Conservation (phyloP, 2,888 invertebrate species). For the Habroteleia sp. region DNA sequence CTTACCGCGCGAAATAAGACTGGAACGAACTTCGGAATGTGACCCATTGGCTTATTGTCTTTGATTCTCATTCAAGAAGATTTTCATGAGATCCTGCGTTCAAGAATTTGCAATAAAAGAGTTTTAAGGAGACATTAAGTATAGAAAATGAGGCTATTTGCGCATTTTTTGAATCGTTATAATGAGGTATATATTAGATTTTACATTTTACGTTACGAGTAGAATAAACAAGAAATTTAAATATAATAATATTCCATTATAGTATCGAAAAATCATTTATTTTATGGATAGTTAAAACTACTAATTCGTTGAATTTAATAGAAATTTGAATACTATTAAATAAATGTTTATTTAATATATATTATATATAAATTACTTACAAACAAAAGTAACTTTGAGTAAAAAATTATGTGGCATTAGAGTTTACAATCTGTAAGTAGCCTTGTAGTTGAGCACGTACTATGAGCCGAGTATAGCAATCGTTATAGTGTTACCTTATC, state of each 20-base stretch:
- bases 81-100: constrained; percentile 27
- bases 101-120: constrained; percentile 23
- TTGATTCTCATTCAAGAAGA: constrained; percentile 25
- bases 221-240: background rate
- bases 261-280: background rate
- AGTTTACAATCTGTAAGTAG: constrained; percentile 33
- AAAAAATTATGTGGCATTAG: constrained; percentile 19
- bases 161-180: constrained; percentile 1
- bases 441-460: constrained; percentile 39
- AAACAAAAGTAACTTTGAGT: constrained; percentile 9
- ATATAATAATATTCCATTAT: background rate
- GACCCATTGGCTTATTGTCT: constrained; percentile 44
- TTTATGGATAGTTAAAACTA: no score
- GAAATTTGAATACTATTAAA: no score
- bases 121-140: constrained; percentile 21
- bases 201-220: background rate
- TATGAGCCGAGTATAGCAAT: constrained; percentile 37
- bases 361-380: background rate
- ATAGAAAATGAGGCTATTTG: constrained; percentile 12
- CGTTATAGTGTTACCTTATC: constrained; percentile 50
- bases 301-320: no score
- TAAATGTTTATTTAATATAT: no score
- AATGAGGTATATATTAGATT: background rate
- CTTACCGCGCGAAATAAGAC: constrained; percentile 15
- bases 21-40: constrained; percentile 27